Evolutionary conservation across 2,113 vertebrate species (phyloP).

Genomic region (Sylvia atricapilla): DNA sequence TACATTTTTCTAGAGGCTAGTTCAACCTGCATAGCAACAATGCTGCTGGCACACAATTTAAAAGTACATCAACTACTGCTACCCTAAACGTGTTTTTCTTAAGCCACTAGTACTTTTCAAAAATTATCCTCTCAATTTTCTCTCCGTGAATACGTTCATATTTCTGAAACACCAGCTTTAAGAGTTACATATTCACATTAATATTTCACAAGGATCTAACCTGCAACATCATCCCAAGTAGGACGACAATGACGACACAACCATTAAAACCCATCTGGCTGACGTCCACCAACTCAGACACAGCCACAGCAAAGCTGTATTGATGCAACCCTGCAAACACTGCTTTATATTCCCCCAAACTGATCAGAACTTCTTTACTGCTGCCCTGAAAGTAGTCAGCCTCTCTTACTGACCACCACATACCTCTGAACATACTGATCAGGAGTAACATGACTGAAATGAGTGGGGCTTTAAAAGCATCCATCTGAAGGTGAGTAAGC

Average conservation of each 20-base stretch:
- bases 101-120: background rate
- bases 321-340: background rate
- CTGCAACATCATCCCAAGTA: conserved; percentile 50
- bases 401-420: background rate
- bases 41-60: background rate
- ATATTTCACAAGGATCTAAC: conserved; percentile 38
- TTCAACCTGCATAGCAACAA: background rate
- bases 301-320: background rate
- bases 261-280: conserved; percentile 31
- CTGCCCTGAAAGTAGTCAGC: background rate
- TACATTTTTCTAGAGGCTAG: background rate
- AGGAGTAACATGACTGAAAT: background rate
- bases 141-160: background rate
- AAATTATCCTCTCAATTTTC: background rate
- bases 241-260: conserved; percentile 26
- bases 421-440: background rate
- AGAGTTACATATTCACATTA: background rate
- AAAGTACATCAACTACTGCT: background rate
- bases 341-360: background rate
- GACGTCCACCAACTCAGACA: background rate
- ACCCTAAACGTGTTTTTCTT: background rate
- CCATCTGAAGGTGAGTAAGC: background rate
- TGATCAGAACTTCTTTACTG: background rate
- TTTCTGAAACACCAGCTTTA: background rate
- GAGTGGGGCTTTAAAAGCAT: background rate